These are phyloP conservation scores for Gobiocypris rarus DNA, from an alignment of 2,113 vertebrate species.

Conservation along the genomic window DNA sequence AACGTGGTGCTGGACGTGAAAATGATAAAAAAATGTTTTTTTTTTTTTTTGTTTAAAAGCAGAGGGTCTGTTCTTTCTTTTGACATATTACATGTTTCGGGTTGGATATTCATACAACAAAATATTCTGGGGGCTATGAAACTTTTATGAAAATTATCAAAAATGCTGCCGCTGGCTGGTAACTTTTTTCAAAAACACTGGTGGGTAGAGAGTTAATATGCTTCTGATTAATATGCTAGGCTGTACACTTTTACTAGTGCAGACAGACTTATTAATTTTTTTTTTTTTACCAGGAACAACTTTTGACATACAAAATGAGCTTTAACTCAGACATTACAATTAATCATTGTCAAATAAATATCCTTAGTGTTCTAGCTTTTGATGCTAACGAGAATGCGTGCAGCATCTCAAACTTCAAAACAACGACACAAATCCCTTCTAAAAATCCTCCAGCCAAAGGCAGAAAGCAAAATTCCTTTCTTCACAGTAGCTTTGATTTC, in stretches of 20 bases:
- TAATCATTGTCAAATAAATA: background rate
- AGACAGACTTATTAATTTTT: no score
- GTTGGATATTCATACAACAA: no score
- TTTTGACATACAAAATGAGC: background rate
- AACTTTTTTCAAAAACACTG: no score
- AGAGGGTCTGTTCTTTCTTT: no score
- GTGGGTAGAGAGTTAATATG: background rate
- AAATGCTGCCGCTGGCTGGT: no score
- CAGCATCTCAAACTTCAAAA: background rate
- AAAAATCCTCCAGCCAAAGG: slow-evolving; percentile 1
- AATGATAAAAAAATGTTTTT: no score
- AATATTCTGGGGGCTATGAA: no score
- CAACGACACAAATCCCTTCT: slow-evolving; percentile 5
- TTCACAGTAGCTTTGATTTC: slow-evolving; percentile 61
- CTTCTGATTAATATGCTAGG: background rate
- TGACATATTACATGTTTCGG: no score
- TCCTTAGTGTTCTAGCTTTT: background rate
- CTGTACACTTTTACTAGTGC: background rate
- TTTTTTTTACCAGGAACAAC: background rate
- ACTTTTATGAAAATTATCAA: no score
- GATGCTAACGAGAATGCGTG: background rate
- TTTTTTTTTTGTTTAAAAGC: no score
- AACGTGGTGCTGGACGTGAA: no score
- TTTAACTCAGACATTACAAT: background rate
- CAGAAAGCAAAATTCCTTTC: slow-evolving; percentile 60